These are phyloP conservation scores for Percopsis transmontana DNA, from an alignment of 2,113 vertebrate genomes.

Conservation along the genomic window DNA sequence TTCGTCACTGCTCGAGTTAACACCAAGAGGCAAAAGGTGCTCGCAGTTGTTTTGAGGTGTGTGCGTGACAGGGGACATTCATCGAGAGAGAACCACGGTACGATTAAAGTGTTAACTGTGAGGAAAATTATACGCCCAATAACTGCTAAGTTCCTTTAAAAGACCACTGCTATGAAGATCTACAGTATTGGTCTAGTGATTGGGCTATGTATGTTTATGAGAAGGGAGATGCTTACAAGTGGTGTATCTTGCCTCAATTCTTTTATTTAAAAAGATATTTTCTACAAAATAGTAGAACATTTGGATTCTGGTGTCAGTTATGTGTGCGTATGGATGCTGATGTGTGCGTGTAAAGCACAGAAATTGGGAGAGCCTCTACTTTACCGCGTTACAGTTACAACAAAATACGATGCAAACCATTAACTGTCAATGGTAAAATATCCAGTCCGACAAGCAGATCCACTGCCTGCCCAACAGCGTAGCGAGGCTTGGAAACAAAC, in stretches of 20 bases:
- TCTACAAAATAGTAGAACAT: too few relatives aligned
- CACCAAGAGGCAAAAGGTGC: conserved; percentile 21
- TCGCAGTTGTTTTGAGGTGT: conserved; percentile 19
- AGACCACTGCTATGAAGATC: too few relatives aligned
- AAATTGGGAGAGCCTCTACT: not conserved
- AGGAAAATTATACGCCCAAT: conserved; percentile 66
- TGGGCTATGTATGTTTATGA: too few relatives aligned
- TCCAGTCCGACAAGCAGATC: conserved; percentile 27
- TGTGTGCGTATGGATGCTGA: too few relatives aligned
- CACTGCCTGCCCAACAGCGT: conserved; percentile 35
- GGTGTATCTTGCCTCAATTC: not conserved
- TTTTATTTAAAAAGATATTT: too few relatives aligned
- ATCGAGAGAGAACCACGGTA: conserved; percentile 47
- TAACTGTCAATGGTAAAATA: not conserved
- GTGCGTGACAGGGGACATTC: conserved; percentile 34
- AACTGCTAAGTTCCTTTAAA: conserved; percentile 34
- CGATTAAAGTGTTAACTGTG: conserved; percentile 41
- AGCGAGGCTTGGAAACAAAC: conserved; percentile 52
- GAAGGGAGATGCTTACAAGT: not conserved
- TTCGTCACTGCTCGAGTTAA: conserved; percentile 28
- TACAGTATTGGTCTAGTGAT: too few relatives aligned
- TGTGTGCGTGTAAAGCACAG: too few relatives aligned
- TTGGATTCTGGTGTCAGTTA: too few relatives aligned
- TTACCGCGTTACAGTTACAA: not conserved
- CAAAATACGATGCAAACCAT: not conserved